Evolutionary conservation across 2,797 vertebrate genomes (phyloP).

Genomic region (Siniperca undulata): DNA sequence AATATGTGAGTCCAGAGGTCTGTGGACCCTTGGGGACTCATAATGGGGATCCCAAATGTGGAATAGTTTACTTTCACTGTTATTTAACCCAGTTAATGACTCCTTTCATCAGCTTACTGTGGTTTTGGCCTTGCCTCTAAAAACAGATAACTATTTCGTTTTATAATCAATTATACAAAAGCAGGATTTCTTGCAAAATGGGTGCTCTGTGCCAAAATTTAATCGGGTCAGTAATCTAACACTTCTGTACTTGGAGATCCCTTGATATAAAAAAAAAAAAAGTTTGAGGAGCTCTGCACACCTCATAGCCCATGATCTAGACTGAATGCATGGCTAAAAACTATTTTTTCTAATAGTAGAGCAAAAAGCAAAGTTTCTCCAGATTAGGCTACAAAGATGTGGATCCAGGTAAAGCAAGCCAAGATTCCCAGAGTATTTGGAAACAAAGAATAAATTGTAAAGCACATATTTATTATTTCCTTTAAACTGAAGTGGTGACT

Average conservation of each 20-base stretch:
- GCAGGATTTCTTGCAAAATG: not conserved
- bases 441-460: not conserved
- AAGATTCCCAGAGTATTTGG: no score
- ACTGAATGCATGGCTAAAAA: not conserved
- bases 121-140: conserved; percentile 1
- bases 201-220: not conserved
- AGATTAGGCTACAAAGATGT: no score
- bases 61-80: not conserved
- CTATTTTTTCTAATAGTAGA: not conserved
- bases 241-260: not conserved
- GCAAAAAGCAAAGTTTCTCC: not conserved
- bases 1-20: conserved; percentile 6
- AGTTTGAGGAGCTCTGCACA: conserved; percentile 11
- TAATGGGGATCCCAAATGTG: conserved; percentile 5
- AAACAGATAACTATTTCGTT: not conserved
- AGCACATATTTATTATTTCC: not conserved
- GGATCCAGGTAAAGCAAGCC: not conserved
- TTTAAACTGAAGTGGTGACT: not conserved
- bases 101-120: not conserved
- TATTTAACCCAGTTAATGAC: conserved; percentile 8
- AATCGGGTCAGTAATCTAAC: not conserved
- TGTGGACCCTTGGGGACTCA: not conserved
- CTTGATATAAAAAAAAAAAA: not conserved
- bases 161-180: not conserved
- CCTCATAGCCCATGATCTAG: not conserved